Evolutionary conservation across 2,888 invertebrate genomes (phyloP), one percentile per base, ranked within the genome.

Genomic region (Megaustenia siamemsis): DNA sequence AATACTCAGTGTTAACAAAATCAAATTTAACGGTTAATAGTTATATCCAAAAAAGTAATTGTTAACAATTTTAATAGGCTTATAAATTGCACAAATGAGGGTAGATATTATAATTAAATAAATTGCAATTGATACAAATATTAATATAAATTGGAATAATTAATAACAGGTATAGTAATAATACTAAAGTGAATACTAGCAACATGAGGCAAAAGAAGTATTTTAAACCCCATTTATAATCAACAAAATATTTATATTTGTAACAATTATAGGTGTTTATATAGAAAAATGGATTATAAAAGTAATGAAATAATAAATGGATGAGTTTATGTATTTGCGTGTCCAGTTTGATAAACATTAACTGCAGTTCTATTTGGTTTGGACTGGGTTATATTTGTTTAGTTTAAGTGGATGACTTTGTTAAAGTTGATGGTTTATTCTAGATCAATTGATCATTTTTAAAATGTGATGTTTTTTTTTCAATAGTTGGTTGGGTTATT

Each of bases 1-100:
- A n/a, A 21, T 73, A 32, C 49, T 28, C 15, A 73, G 49, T 73
- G 45, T 49, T 49, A 49, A 73, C 73, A 73, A 73, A 73, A 73
- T 73, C 49, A 32, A 73, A 32, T 73, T 15, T 32, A 15, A 73
- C 15, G n/a, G n/a, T 2, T 73, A 32, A 49, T 73, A 73, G 43
- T 49, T 49, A 32, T 28, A 49, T 15, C 18, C 69, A 38, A n/a
- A 66, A 32, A 73, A n/a, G 45, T 43, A 49, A 32, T 21, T 12
- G 18, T 45, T 1, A 28, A 45, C 49, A 73, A 45, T 35, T 49
- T 18, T 73, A 8, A 71, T 12, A 69, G 40, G 21, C 0, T 43
- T n/a, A 40, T n/a, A 40, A 38, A 69, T 69, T 38, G 69, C 69
- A 69, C 15, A 68, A 18, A 21, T 68, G 35, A 18, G 4, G 21